Base-by-base conservation (phyloP, 1,140 invertebrate species). In the Acromyrmex echinatior region DNA sequence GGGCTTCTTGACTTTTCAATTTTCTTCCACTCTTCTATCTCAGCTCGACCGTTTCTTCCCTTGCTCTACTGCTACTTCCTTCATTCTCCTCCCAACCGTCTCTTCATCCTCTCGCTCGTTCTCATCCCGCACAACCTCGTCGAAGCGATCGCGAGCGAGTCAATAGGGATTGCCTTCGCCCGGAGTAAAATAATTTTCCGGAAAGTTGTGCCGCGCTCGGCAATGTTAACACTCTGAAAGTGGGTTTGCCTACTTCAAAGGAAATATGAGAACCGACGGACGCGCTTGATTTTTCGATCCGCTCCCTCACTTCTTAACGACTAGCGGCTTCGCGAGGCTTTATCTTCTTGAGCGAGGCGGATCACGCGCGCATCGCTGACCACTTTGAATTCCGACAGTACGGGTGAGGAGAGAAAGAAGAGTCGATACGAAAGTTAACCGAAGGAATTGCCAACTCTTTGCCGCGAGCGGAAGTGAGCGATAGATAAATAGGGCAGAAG, bases 1-100 rank as follows among this genome's bases (percentile, higher is more conserved):
- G 1, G 60, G 77, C 86, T 86, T 92, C 87, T 92, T 92, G 91
- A 92, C 89, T 92, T 92, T 92, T 92, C 91, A 91, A 92, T 92
- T 92, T 92, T 87, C 91, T 87, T 88, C 74, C 79, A 35, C 65
- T 80, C 74, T 77, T 80, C 77, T 77, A 62, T 70, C 81, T 86
- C 28, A 28, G 39, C 45, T 62, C 62, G 49, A 35, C 78, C 58
- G 62, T 39, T 56, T 31, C 31, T 25, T 49, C 16, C 68, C 35
- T 21, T 10, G 56, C 71, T 58, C 21, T 25, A 14, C 31, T 16
- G 21, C 49, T 51, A 25, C 63, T 21, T n/a, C 65, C 56, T 2
- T 21, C 28, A n/a, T 49, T 31, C 35, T n/a, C 21, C 10, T 25
- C 25, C 66, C 49, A 10, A 6, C 28, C 21, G 28, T 35, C 79